Evolutionary conservation across 2,113 vertebrate genomes (phyloP).

Genomic region (Nesoenas mayeri): DNA sequence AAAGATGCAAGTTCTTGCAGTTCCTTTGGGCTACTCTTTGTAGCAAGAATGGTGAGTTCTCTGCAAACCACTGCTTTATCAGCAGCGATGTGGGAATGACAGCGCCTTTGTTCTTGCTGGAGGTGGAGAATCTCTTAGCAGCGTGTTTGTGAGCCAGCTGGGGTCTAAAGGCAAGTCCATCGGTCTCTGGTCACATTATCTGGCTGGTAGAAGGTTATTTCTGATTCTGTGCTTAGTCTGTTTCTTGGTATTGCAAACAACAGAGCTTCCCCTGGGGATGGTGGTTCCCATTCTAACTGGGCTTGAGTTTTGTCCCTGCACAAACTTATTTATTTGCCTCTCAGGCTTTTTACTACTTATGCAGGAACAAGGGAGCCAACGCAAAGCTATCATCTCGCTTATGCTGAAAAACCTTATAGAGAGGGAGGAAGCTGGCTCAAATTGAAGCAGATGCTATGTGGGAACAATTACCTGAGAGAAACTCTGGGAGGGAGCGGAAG

Average conservation of each 20-base stretch:
- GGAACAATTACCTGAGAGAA: constrained; percentile 70
- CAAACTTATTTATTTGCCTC: background rate
- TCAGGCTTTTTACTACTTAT: background rate
- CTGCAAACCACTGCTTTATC: background rate
- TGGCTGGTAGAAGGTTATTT: background rate
- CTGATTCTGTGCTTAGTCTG: background rate
- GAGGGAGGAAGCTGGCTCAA: constrained; percentile 42
- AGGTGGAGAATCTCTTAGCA: background rate
- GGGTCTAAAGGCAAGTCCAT: background rate
- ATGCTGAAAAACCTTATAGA: background rate
- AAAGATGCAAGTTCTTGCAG: background rate
- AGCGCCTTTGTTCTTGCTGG: background rate
- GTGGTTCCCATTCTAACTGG: background rate
- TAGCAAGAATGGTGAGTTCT: background rate
- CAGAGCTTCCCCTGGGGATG: background rate
- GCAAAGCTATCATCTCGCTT: background rate
- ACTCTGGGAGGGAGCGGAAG: constrained; percentile 38
- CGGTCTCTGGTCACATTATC: background rate
- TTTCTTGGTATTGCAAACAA: background rate
- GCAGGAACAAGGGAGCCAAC: background rate
- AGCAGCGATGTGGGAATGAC: background rate
- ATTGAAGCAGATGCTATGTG: constrained; percentile 63
- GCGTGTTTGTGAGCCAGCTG: background rate
- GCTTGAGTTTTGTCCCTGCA: background rate
- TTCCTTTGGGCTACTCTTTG: background rate